phyloP scores from a whole-genome alignment of 1,140 invertebrate genomes.

The Bombus huntii region DNA sequence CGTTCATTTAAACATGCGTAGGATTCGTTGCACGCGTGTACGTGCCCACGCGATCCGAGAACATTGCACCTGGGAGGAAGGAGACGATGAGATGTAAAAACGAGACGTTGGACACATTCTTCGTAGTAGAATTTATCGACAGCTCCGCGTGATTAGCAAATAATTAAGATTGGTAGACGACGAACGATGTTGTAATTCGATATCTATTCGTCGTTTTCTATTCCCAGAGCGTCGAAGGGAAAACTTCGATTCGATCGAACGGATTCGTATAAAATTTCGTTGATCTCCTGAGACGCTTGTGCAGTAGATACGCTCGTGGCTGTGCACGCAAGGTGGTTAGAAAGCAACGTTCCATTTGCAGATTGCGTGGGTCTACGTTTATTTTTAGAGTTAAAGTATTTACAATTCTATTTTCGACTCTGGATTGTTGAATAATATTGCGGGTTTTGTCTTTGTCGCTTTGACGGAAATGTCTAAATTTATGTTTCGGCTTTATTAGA shows the following conservation, averaged over 20 bases:
- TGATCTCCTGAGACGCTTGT: not conserved
- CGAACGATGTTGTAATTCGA: not conserved
- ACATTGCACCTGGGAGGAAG: slow-evolving; percentile 35
- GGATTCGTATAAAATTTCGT: not conserved
- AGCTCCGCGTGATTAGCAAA: not conserved
- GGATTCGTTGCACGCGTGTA: slow-evolving; percentile 21
- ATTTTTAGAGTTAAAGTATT: not conserved
- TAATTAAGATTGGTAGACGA: slow-evolving; percentile 18
- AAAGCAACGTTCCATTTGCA: not conserved
- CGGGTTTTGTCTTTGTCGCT: too few species aligned
- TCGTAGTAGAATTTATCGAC: not conserved
- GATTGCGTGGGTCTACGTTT: not conserved
- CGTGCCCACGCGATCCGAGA: slow-evolving; percentile 28
- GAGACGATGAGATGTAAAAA: not conserved
- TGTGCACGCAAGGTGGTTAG: not conserved
- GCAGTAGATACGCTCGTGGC: not conserved
- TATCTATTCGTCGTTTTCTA: not conserved
- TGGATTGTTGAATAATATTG: too few species aligned
- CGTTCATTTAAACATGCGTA: slow-evolving; percentile 33
- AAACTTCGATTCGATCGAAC: not conserved
- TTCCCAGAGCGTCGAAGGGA: not conserved
- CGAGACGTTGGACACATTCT: not conserved
- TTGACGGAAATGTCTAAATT: not conserved
- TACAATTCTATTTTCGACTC: not conserved
- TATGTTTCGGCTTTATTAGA: too few species aligned